Conservation (phyloP, 2,797 vertebrate species). For the Acipenser ruthenus region DNA sequence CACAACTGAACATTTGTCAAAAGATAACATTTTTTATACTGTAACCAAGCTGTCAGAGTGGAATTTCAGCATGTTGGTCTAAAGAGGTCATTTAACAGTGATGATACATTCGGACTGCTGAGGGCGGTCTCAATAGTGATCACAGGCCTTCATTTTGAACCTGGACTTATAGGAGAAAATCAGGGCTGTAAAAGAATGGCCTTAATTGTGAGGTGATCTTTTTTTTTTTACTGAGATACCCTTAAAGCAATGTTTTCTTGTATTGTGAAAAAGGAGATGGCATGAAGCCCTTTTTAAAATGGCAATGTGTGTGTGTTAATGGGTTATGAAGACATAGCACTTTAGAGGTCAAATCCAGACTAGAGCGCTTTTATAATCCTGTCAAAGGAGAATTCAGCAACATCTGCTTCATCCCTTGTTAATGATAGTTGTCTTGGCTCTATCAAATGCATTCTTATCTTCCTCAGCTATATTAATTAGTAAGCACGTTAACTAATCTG, state of each 20-base stretch:
- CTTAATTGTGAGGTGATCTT: conserved; percentile 18
- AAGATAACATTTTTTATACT: too few species aligned
- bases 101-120: too few species aligned
- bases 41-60: too few species aligned
- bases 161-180: too few species aligned
- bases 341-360: conserved; percentile 28
- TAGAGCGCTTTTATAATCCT: conserved; percentile 48
- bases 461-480: conserved; percentile 50
- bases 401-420: conserved; percentile 58
- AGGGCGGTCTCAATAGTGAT: too few species aligned
- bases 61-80: too few species aligned
- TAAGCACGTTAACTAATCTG: conserved; percentile 43
- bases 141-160: too few species aligned
- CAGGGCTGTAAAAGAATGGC: conserved; percentile 4
- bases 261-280: conserved; percentile 16
- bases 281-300: conserved; percentile 18
- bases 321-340: conserved; percentile 20
- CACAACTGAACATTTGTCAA: too few species aligned
- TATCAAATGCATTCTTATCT: conserved; percentile 46
- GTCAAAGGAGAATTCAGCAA: conserved; percentile 39
- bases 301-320: conserved; percentile 22
- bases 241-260: conserved; percentile 25
- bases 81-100: too few species aligned
- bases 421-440: conserved; percentile 54
- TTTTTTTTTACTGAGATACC: conserved; percentile 21